Conservation (phyloP, 2,113 vertebrate species). For the Onychostruthus taczanowskii region DNA sequence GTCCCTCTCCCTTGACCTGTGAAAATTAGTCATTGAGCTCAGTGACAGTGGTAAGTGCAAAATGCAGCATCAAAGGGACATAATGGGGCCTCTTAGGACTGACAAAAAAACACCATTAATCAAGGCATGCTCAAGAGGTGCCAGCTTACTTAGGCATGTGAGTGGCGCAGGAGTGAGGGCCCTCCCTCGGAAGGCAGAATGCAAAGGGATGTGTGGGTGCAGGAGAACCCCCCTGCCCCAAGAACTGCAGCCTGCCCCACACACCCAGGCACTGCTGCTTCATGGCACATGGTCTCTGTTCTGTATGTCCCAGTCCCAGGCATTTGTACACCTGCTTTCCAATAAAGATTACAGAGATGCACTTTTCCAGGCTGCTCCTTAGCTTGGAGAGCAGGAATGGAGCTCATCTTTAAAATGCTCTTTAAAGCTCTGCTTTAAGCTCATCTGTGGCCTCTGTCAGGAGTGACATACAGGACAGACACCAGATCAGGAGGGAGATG, state of each 20-base stretch:
- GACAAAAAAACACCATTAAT: slow-evolving; percentile 70
- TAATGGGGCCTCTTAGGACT: slow-evolving; percentile 58
- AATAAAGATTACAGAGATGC: fast-evolving
- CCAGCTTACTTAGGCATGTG: slow-evolving; percentile 17
- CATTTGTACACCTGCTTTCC: neutral
- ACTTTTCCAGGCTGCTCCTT: neutral
- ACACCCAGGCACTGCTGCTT: neutral
- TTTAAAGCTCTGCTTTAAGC: neutral
- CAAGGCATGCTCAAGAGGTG: slow-evolving; percentile 51
- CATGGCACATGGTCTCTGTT: neutral
- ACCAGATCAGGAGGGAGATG: neutral
- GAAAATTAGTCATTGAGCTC: slow-evolving; percentile 74
- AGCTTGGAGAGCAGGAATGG: neutral
- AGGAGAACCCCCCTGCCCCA: neutral
- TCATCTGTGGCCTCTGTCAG: fast-evolving
- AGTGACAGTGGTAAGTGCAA: slow-evolving; percentile 69
- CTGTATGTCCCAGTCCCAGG: neutral
- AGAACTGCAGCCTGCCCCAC: neutral
- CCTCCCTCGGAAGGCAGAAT: fast-evolving
- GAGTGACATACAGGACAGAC: fast-evolving
- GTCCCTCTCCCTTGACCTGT: slow-evolving; percentile 72
- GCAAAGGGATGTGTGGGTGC: neutral
- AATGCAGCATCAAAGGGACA: slow-evolving; percentile 73
- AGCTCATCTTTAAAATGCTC: neutral
- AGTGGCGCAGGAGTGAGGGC: fast-evolving